These are phyloP conservation scores for Lagopus muta DNA, from an alignment of 2,113 vertebrate species.

Conservation along the genomic window DNA sequence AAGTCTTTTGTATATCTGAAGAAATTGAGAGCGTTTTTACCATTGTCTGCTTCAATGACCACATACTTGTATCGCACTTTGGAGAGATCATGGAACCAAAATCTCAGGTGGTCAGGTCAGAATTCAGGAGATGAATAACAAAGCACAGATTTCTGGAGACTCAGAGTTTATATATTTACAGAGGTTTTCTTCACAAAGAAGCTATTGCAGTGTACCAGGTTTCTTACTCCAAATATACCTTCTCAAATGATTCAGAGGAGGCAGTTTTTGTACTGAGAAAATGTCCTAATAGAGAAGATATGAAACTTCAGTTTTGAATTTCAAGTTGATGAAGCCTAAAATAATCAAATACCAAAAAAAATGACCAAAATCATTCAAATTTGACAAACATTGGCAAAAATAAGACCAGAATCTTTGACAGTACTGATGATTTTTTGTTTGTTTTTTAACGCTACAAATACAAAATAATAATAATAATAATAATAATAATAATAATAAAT, in stretches of 20 bases:
- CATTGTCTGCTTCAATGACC: background rate
- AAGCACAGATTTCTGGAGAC: background rate
- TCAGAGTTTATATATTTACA: background rate
- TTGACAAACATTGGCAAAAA: background rate
- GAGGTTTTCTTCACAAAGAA: background rate
- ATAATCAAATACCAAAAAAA: background rate
- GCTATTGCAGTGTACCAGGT: background rate
- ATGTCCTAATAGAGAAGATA: background rate
- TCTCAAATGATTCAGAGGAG: background rate
- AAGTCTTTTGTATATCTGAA: background rate
- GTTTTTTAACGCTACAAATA: background rate
- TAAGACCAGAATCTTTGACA: background rate
- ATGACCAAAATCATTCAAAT: background rate
- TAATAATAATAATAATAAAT: background rate
- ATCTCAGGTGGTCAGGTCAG: background rate
- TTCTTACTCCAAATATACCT: background rate
- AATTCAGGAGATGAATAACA: background rate
- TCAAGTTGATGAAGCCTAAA: background rate
- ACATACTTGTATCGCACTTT: background rate
- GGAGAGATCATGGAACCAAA: background rate
- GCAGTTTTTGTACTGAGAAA: background rate
- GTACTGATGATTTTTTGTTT: background rate
- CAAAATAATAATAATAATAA: background rate
- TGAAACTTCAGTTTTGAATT: background rate
- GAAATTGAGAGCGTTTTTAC: background rate